Evolutionary conservation across 2,888 invertebrate species (phyloP).

Genomic region (Oligia strigilis): DNA sequence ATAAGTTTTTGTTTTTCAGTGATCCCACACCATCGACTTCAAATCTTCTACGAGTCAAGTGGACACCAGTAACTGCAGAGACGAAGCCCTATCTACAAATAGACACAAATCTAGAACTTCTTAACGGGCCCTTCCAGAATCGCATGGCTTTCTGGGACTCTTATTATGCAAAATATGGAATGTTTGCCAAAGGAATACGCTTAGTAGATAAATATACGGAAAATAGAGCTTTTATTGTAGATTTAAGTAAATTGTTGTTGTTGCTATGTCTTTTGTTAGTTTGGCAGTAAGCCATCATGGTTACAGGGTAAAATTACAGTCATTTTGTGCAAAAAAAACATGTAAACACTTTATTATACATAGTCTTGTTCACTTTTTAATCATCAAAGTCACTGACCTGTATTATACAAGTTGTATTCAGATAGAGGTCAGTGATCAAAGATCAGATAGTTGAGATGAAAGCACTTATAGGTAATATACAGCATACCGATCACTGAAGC

Average conservation of each 20-base stretch:
- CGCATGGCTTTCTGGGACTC: slow-evolving; percentile 47
- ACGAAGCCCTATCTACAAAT: slow-evolving; percentile 24
- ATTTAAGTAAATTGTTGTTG: not conserved
- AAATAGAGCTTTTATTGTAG: not conserved
- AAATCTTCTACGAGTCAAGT: slow-evolving; percentile 18
- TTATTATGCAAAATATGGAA: slow-evolving; percentile 18
- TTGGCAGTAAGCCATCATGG: not conserved
- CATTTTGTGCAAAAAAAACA: not conserved
- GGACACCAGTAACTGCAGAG: slow-evolving; percentile 15
- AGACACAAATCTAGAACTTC: not conserved
- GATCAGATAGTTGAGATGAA: not conserved
- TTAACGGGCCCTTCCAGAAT: not conserved
- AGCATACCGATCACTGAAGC: not conserved
- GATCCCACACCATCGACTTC: slow-evolving; percentile 41
- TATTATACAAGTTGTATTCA: too few relatives aligned
- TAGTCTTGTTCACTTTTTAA: slow-evolving; percentile 1
- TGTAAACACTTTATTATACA: not conserved
- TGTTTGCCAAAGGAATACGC: slow-evolving; percentile 13
- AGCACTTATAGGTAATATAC: not conserved
- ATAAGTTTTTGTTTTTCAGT: slow-evolving; percentile 34
- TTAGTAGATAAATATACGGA: slow-evolving; percentile 6
- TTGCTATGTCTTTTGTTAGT: not conserved
- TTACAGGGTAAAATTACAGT: not conserved
- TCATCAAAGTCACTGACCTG: not conserved
- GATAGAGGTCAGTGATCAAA: too few relatives aligned